These are phyloP conservation scores for Mimumesa dahlbomi DNA, from an alignment of 2,888 invertebrate species.

Conservation along the genomic window DNA sequence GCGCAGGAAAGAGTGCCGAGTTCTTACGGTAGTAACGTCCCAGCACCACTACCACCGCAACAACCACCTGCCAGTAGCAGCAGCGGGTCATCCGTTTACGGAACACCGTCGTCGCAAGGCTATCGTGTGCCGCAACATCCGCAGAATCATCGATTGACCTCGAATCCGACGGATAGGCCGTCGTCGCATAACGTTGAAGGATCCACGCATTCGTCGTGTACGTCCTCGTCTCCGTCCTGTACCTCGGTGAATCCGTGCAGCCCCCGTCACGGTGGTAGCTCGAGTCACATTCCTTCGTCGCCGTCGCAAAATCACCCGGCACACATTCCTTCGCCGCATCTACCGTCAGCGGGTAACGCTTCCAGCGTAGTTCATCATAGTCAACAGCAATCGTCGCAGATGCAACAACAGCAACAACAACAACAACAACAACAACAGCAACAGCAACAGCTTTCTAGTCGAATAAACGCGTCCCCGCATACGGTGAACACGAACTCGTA, in stretches of 20 bases:
- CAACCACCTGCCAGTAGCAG: no score
- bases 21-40: constrained; percentile 51
- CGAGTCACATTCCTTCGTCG: constrained; percentile 75
- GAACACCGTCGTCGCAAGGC: constrained; percentile 49
- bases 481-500: constrained; percentile 59
- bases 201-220: constrained; percentile 47
- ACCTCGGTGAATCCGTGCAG: constrained; percentile 67
- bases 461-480: constrained; percentile 65
- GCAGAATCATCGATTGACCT: constrained; percentile 44
- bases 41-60: no score
- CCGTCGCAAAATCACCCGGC: constrained; percentile 68
- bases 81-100: constrained; percentile 48
- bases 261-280: constrained; percentile 65
- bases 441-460: constrained; percentile 69
- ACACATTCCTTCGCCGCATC: constrained; percentile 74
- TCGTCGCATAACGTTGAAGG: constrained; percentile 52
- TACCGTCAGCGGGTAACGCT: constrained; percentile 58
- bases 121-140: constrained; percentile 57
- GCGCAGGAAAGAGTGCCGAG: constrained; percentile 58
- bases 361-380: constrained; percentile 57
- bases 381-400: constrained; percentile 59
- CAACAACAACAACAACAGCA: constrained; percentile 51
- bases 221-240: constrained; percentile 60
- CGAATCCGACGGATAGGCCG: constrained; percentile 39
- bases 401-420: constrained; percentile 60